These are phyloP conservation scores for Mastacembelus armatus DNA, from an alignment of 2,797 vertebrate species.

Conservation along the genomic window DNA sequence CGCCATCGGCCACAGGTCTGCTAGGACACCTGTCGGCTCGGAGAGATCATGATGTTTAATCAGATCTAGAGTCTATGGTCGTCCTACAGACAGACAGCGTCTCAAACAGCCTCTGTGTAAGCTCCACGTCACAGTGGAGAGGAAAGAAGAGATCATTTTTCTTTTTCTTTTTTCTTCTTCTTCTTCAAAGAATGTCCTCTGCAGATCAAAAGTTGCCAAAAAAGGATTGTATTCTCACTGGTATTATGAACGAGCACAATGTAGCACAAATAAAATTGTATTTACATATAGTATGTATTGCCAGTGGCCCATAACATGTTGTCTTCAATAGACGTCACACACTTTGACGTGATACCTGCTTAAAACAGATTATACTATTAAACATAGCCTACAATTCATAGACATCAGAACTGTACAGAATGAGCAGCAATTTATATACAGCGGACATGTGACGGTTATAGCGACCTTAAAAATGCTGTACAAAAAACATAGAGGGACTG, in stretches of 20 bases:
- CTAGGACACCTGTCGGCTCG: slow-evolving; percentile 49
- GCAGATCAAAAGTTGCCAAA: slow-evolving; percentile 64
- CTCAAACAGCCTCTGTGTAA: slow-evolving; percentile 59
- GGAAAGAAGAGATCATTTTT: slow-evolving; percentile 51
- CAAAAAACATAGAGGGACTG: slow-evolving; percentile 54
- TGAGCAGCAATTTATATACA: slow-evolving; percentile 80
- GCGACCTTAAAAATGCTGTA: slow-evolving; percentile 60
- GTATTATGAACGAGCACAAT: slow-evolving; percentile 80
- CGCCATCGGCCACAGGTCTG: slow-evolving; percentile 50
- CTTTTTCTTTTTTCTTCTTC: slow-evolving; percentile 9
- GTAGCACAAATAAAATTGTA: slow-evolving; percentile 81
- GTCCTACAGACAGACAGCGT: slow-evolving; percentile 55
- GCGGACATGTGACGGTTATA: slow-evolving; percentile 74
- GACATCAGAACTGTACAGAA: slow-evolving; percentile 83
- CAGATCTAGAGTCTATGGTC: slow-evolving; percentile 66
- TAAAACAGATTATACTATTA: slow-evolving; percentile 81
- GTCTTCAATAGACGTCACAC: slow-evolving; percentile 80
- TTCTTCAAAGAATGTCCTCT: slow-evolving; percentile 67
- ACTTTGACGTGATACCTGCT: slow-evolving; percentile 82
- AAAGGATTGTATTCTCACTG: slow-evolving; percentile 76
- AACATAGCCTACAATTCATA: slow-evolving; percentile 83
- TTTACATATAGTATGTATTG: slow-evolving; percentile 84
- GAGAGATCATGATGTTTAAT: slow-evolving; percentile 52
- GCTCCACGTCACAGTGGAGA: slow-evolving; percentile 76
- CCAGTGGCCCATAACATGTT: slow-evolving; percentile 81